A percentile compares a stretch with the other conserved stretches of the same genome.
These are phyloP conservation scores for Pipistrellus pygmaeus DNA, from an alignment of 2,797 vertebrate species.

Conservation along the genomic window DNA sequence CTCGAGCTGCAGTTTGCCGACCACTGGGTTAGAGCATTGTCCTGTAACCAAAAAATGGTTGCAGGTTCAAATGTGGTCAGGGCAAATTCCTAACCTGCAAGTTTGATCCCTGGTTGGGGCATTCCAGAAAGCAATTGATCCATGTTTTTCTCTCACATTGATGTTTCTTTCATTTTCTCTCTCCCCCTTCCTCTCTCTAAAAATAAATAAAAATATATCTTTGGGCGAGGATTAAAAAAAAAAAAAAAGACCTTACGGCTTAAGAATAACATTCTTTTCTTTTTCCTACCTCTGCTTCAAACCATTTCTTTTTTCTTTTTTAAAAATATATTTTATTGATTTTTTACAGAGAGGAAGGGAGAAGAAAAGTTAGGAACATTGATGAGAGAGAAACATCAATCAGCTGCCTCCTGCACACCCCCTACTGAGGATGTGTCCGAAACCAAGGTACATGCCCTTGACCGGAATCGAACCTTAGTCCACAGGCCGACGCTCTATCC, in stretches of 20 bases:
- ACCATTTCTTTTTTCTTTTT: constrained; percentile 35
- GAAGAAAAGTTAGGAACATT: too few relatives aligned
- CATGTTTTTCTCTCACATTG: too few relatives aligned
- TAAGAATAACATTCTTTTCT: constrained; percentile 53
- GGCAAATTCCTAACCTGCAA: background rate
- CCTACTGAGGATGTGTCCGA: too few relatives aligned
- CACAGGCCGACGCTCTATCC: too few relatives aligned
- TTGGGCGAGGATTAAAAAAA: background rate
- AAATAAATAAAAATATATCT: background rate
- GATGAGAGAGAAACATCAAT: too few relatives aligned
- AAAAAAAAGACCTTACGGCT: background rate
- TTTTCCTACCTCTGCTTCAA: constrained; percentile 62
- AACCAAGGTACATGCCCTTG: too few relatives aligned
- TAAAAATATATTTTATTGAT: too few relatives aligned
- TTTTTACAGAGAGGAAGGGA: too few relatives aligned
- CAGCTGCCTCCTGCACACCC: too few relatives aligned
- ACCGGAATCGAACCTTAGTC: too few relatives aligned
- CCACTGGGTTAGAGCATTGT: background rate
- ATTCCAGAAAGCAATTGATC: too few relatives aligned
- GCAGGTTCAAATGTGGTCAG: background rate
- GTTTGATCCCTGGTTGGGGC: background rate
- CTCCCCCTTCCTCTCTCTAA: background rate
- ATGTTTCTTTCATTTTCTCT: background rate
- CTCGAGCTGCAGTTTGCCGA: too few relatives aligned
- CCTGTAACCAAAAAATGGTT: background rate